Evolutionary conservation across 2,113 vertebrate genomes (phyloP), one percentile per base, ranked within the genome.

Genomic region (Halcyon malimbica): DNA sequence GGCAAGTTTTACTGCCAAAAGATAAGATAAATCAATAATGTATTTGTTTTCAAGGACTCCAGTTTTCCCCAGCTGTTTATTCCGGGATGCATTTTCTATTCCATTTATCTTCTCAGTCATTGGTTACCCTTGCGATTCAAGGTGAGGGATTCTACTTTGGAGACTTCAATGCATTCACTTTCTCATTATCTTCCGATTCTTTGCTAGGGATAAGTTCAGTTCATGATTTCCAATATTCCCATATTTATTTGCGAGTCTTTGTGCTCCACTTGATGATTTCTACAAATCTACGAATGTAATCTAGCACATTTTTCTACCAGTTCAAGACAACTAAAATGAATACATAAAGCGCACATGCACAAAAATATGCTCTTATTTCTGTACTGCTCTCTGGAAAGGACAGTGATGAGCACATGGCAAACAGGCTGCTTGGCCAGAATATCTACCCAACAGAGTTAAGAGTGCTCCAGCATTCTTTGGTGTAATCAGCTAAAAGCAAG

Each of bases 341-440:
- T 13, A 21, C 42, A 54, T 12, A 35, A 5, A 24, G 74, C 16
- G 17, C 54, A 56, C 16, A 44, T 23, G n/a, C 4, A 59, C 3
- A 77, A 24, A 48, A 16, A 25, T 5, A 8, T 5, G 62, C 15
- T 26, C 12, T 20, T 60, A 50, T 56, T 62, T 65, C 44, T 39
- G 26, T 19, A 44, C 6, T 31, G 28, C 39, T 71, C 4, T 65
- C 56, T 46, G 41, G 9, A 74, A 73, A 81, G 46, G 24, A 74
- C 28, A 87, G 37, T 0, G 11, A 63, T 8, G 46, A 78, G n/a
- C 26, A 39, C 0, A 0, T 11, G 41, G 28, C 8, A 67, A 77
- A 44, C 16, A 10, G 50, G 24, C 50, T 46, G 26, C 31, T 54
- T 16, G 10, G n/a, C 16, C n/a, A 83, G 33, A 83, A 18, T 8